Conservation (phyloP, 2,113 vertebrate species). For the Pandion haliaetus region DNA sequence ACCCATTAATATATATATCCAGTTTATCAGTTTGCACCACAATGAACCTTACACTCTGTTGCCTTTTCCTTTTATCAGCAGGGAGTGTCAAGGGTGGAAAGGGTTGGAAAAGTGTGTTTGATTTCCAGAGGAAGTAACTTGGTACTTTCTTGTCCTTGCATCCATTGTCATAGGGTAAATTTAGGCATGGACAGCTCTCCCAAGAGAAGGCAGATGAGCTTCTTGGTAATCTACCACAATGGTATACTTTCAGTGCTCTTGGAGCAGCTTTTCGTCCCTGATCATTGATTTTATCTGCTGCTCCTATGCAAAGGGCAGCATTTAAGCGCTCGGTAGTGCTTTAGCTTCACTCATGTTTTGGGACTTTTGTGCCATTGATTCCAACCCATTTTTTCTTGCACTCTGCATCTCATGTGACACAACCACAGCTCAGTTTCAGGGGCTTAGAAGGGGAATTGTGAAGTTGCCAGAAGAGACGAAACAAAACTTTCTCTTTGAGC, state of each 20-base stretch:
- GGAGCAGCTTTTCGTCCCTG: background rate
- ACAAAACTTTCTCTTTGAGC: slow-evolving; percentile 21
- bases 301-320: background rate
- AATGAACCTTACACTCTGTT: background rate
- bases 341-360: background rate
- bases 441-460: background rate
- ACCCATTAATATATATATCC: no score
- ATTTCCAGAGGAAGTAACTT: background rate
- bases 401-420: slow-evolving; percentile 17
- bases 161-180: background rate
- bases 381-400: background rate
- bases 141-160: background rate
- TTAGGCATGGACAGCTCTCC: background rate
- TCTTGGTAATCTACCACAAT: background rate
- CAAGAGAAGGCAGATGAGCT: background rate
- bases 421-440: background rate
- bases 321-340: accelerated
- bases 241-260: background rate
- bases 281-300: background rate
- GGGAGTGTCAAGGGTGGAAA: background rate
- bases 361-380: background rate
- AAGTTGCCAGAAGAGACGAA: slow-evolving; percentile 35
- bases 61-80: background rate
- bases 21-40: background rate
- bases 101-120: background rate